These are phyloP conservation scores for Neofelis nebulosa DNA, from an alignment of 2,113 vertebrate genomes.

Conservation along the genomic window DNA sequence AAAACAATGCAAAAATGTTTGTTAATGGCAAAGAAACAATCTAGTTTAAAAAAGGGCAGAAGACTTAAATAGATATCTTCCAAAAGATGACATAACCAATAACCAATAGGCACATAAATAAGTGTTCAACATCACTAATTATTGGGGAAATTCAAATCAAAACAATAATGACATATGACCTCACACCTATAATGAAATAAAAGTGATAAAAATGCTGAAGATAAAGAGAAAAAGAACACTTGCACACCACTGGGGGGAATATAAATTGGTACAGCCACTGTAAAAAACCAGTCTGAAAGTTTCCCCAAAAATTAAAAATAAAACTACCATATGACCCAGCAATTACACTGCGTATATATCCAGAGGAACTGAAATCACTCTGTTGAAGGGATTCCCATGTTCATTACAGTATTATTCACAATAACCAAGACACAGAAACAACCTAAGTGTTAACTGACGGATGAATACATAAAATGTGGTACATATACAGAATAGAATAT, in stretches of 20 bases:
- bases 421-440: neutral
- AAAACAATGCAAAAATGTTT: neutral
- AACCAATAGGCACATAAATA: neutral
- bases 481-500: neutral
- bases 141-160: neutral
- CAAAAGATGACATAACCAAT: neutral
- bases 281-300: neutral
- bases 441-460: neutral
- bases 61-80: neutral
- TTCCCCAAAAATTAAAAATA: neutral
- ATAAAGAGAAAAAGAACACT: neutral
- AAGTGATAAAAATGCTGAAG: neutral
- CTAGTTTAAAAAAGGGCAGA: neutral
- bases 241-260: neutral
- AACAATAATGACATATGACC: neutral
- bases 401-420: neutral
- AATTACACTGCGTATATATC: neutral
- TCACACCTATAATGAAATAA: neutral
- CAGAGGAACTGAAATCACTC: neutral
- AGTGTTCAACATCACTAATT: neutral
- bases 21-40: neutral
- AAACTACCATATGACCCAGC: neutral
- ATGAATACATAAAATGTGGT: neutral
- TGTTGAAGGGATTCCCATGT: neutral
- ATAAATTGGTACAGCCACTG: neutral